Conservation (phyloP, 2,113 vertebrate species). For the Coptodon rendalli region DNA sequence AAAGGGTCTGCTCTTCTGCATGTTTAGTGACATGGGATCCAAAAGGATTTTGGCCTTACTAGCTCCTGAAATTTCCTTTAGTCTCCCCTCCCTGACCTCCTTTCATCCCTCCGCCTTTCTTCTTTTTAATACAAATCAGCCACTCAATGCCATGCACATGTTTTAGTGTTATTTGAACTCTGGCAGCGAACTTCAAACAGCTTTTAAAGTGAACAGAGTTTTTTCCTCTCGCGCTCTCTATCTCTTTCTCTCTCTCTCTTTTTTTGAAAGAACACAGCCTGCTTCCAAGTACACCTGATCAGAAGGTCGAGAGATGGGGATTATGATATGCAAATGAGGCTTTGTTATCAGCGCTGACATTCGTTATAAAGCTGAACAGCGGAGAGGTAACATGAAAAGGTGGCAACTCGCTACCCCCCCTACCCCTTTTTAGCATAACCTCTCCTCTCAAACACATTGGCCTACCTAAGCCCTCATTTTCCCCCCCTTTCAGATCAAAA, state of each 20-base stretch:
- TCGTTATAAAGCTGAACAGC: constrained; percentile 56
- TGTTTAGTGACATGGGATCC: constrained; percentile 31
- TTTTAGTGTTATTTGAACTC: constrained; percentile 70
- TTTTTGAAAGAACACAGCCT: constrained; percentile 54
- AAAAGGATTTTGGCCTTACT: constrained; percentile 32
- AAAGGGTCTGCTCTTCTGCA: background rate
- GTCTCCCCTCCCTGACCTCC: constrained; percentile 51
- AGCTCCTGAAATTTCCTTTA: constrained; percentile 47
- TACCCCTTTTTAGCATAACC: constrained; percentile 35
- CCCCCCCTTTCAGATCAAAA: constrained; percentile 58
- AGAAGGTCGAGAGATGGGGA: constrained; percentile 61
- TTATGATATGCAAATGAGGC: constrained; percentile 70
- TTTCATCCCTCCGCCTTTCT: constrained; percentile 56
- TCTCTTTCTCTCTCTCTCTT: constrained; percentile 12
- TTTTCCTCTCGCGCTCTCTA: constrained; percentile 3
- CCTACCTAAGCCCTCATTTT: constrained; percentile 12
- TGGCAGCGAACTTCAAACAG: constrained; percentile 68
- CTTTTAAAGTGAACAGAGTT: constrained; percentile 56
- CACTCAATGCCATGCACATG: constrained; percentile 64
- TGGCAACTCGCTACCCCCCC: constrained; percentile 12
- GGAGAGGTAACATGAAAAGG: constrained; percentile 60
- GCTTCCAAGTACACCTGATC: constrained; percentile 63
- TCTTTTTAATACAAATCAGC: constrained; percentile 68
- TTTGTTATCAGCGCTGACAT: constrained; percentile 69
- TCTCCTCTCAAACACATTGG: constrained; percentile 30